These are phyloP conservation scores for Shinisaurus crocodilurus DNA, from an alignment of 2,113 vertebrate species.

Conservation along the genomic window DNA sequence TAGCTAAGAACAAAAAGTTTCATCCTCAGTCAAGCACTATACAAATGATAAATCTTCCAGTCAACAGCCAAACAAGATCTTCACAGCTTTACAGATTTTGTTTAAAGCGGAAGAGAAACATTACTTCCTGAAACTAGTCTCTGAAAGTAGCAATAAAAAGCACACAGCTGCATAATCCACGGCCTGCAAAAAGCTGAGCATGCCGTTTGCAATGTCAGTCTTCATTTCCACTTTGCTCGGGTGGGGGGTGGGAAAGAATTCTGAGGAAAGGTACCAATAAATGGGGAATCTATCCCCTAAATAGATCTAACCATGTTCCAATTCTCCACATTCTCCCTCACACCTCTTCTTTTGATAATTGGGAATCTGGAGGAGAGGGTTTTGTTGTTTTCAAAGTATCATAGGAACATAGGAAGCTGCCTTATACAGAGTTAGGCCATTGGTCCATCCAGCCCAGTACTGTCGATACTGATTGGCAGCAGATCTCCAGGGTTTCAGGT, in stretches of 20 bases:
- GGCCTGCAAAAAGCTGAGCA: slow-evolving; percentile 3
- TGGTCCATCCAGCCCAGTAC: too few relatives aligned
- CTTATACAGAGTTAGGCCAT: too few relatives aligned
- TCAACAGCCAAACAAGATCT: neutral
- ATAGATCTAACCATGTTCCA: neutral
- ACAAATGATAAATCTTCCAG: neutral
- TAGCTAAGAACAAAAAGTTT: neutral
- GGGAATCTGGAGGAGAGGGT: neutral
- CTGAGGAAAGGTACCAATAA: neutral
- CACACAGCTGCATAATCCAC: neutral
- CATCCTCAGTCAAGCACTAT: neutral
- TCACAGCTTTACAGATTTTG: neutral
- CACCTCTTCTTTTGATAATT: too few relatives aligned
- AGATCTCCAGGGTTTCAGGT: too few relatives aligned
- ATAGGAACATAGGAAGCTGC: too few relatives aligned
- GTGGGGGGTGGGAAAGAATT: neutral
- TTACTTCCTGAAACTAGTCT: neutral
- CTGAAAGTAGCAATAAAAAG: neutral
- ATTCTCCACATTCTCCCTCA: neutral
- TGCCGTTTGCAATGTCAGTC: neutral
- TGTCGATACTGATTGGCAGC: too few relatives aligned
- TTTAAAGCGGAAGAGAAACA: neutral
- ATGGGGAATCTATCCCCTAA: neutral
- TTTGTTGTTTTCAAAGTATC: neutral
- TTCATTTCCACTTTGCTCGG: neutral